phyloP scores from a whole-genome alignment of 1,140 invertebrate genomes.

The Bombus affinis region DNA sequence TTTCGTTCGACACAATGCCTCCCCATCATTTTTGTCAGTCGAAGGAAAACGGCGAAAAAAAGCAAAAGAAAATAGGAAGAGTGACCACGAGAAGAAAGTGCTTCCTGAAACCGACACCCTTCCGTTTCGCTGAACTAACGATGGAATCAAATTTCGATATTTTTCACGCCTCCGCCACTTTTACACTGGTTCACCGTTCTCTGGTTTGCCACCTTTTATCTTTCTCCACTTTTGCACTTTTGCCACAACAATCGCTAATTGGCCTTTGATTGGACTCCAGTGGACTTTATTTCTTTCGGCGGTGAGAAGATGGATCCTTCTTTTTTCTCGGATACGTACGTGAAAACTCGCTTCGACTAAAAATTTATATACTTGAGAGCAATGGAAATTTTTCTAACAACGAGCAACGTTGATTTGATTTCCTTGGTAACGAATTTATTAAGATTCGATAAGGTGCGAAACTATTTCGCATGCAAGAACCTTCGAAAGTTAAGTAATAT shows the following conservation, averaged over 20 bases:
- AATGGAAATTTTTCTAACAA: no score
- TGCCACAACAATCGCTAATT: background rate
- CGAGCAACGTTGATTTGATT: no score
- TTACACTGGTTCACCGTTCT: background rate
- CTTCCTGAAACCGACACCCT: conserved; percentile 42
- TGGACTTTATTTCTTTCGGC: no score
- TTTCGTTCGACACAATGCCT: conserved; percentile 40
- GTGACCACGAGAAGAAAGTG: conserved; percentile 14
- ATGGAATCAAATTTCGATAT: conserved; percentile 52
- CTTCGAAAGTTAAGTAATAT: background rate
- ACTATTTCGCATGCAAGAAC: background rate
- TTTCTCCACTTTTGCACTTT: background rate
- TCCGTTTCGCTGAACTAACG: conserved; percentile 38
- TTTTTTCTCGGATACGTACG: background rate
- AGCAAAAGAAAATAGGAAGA: conserved; percentile 22
- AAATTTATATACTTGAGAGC: background rate
- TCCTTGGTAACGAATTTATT: background rate
- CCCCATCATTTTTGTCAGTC: conserved; percentile 40
- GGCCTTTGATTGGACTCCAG: background rate
- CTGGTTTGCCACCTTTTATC: background rate
- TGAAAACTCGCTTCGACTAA: no score
- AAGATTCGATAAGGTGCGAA: background rate
- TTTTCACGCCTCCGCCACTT: background rate
- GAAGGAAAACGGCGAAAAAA: conserved; percentile 5
- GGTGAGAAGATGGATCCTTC: background rate